phyloP scores from a whole-genome alignment of 2,113 vertebrate species.

The Rana temporaria region DNA sequence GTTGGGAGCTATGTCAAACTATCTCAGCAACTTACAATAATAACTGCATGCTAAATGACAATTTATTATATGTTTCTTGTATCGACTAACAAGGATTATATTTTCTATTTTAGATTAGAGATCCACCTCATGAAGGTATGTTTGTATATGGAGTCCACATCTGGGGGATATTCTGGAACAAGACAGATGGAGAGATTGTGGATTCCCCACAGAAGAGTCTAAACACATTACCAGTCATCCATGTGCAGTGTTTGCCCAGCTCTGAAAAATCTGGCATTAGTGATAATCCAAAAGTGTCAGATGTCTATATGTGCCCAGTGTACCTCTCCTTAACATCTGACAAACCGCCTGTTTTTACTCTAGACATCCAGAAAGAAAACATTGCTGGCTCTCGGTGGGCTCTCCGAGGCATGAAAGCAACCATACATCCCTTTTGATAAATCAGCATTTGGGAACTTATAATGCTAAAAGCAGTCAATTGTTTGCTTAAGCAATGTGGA shows the following conservation, averaged over 20 bases:
- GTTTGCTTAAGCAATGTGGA: no score
- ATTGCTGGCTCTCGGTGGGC: conserved; percentile 51
- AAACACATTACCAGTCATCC: conserved; percentile 39
- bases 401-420: conserved; percentile 53
- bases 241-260: conserved; percentile 45
- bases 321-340: conserved; percentile 40
- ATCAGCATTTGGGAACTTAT: not conserved
- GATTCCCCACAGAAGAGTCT: conserved; percentile 49
- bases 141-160: conserved; percentile 56
- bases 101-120: conserved; percentile 42
- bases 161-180: conserved; percentile 56
- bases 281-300: conserved; percentile 18
- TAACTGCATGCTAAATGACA: no score
- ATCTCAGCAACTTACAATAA: no score
- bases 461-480: no score
- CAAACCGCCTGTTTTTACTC: conserved; percentile 29
- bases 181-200: conserved; percentile 52
- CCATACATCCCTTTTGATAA: conserved; percentile 52
- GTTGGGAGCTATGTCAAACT: no score
- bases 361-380: conserved; percentile 51
- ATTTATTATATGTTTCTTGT: no score
- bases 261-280: conserved; percentile 34
- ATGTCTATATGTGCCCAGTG: conserved; percentile 50
- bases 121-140: conserved; percentile 56
- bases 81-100: no score